Base-by-base conservation (phyloP, 2,797 vertebrate genomes). In the Rachycentron canadum region DNA sequence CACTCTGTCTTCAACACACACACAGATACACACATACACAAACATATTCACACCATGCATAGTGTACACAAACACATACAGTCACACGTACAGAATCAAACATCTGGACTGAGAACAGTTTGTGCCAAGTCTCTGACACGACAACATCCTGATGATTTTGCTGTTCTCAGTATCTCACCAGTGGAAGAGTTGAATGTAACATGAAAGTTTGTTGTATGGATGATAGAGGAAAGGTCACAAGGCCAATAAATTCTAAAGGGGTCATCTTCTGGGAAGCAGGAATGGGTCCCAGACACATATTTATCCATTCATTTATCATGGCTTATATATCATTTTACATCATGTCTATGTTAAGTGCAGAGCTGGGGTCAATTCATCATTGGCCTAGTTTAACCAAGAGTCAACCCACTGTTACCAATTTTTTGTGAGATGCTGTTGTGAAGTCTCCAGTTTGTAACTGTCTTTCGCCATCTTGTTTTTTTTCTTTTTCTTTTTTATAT, bases 21-120 rank as follows among this genome's bases (percentile, higher is more conserved):
- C 43, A 47, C 11, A 40, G 3, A 19, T 7, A 64, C 40, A 43
- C 57, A 36, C 32, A 45, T 52, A 72, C n/a, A 45, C 4, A 55
- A 3, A 0, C 62, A 45, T 21, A 63, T 23, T 64, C 49, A 43
- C 57, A 36, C 38, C 38, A 58, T 23, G 28, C 57, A 66, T 8
- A 32, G 56, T 19, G 30, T 23, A 40, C 66, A 73, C 28, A 49
- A 7, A 56, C 7, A 0, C 59, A 41, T 13, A 59, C 6, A 60
- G 40, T 47, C 60, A 70, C 78, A 73, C 65, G 64, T 19, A 68
- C 67, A 74, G 40, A 78, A 47, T 58, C 65, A 62, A 81, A 78
- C 80, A 86, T 82, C 70, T 90, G 84, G 82, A 82, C 69, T 23
- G 36, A 40, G 66, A 78, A 8, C 43, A 34, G 25, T 59, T 57